A percentile compares a stretch with the other conserved stretches of the same genome.
Conservation (phyloP, 2,888 invertebrate genomes). For the Scrobipalpa costella region DNA sequence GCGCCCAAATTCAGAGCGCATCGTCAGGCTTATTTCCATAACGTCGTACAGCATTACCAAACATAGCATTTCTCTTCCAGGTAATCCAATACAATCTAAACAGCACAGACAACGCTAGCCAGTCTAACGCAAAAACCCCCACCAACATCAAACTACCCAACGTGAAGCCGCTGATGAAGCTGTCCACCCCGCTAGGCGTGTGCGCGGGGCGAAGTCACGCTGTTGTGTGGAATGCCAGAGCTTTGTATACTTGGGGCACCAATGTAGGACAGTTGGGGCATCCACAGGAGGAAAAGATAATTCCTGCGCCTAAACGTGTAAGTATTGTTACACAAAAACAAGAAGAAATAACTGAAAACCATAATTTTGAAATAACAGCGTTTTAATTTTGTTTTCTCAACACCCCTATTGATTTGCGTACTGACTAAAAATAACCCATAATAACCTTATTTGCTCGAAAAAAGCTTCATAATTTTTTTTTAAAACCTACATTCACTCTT, state of each 20-base stretch:
- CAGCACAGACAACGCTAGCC: slow-evolving; percentile 59
- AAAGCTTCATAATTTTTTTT: no score
- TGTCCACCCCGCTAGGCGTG: slow-evolving; percentile 75
- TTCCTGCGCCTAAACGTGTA: slow-evolving; percentile 75
- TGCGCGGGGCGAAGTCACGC: slow-evolving; percentile 87
- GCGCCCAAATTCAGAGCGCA: no score
- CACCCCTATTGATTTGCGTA: no score
- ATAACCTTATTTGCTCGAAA: no score
- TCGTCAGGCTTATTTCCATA: no score
- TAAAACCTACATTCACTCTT: no score
- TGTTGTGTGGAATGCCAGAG: slow-evolving; percentile 82
- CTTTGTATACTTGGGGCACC: slow-evolving; percentile 89
- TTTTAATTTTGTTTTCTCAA: no score
- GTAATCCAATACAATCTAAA: slow-evolving; percentile 67
- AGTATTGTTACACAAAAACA: slow-evolving; percentile 34
- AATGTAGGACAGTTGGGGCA: slow-evolving; percentile 92
- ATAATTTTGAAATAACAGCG: no score
- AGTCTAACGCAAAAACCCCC: slow-evolving; percentile 60
- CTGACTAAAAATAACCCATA: no score
- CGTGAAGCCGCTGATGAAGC: slow-evolving; percentile 58
- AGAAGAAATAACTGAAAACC: no score
- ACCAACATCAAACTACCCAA: slow-evolving; percentile 58
- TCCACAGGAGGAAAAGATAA: slow-evolving; percentile 67
- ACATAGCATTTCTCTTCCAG: slow-evolving; percentile 42
- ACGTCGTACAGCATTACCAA: not conserved